phyloP scores from a whole-genome alignment of 1,140 invertebrate species.

The Listronotus bonariensis region DNA sequence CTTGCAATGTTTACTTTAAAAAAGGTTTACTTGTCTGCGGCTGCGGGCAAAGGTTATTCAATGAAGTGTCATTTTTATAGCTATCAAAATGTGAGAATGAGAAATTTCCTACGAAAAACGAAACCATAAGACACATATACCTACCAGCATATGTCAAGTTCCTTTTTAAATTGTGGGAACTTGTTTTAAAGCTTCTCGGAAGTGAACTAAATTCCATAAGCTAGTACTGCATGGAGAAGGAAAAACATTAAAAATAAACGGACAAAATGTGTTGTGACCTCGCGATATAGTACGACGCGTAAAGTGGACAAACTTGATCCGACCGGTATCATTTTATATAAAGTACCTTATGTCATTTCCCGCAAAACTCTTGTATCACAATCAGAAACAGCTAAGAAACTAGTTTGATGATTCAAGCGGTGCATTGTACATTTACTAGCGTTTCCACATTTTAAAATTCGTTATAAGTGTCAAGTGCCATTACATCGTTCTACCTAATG shows the following conservation, averaged over 20 bases:
- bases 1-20: no score
- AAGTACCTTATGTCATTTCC: conserved; percentile 41
- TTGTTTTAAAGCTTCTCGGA: conserved; percentile 36
- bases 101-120: conserved; percentile 10
- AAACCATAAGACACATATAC: background rate
- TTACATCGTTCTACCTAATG: conserved; percentile 31
- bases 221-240: conserved; percentile 32
- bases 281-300: conserved; percentile 38
- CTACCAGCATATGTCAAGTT: conserved; percentile 17
- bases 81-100: conserved; percentile 18
- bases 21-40: no score
- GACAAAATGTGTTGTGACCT: conserved; percentile 41
- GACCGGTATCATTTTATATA: conserved; percentile 40
- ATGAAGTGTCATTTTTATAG: conserved; percentile 16
- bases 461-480: conserved; percentile 37
- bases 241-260: conserved; percentile 29
- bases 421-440: conserved; percentile 26
- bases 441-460: conserved; percentile 35
- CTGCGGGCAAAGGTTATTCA: background rate
- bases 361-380: conserved; percentile 40
- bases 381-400: conserved; percentile 40
- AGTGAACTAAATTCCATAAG: conserved; percentile 37
- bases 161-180: conserved; percentile 36
- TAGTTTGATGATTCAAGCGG: conserved; percentile 39
- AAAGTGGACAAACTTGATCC: conserved; percentile 51